Conservation (phyloP, 1,140 invertebrate species). For the Cecropterus lyciades region DNA sequence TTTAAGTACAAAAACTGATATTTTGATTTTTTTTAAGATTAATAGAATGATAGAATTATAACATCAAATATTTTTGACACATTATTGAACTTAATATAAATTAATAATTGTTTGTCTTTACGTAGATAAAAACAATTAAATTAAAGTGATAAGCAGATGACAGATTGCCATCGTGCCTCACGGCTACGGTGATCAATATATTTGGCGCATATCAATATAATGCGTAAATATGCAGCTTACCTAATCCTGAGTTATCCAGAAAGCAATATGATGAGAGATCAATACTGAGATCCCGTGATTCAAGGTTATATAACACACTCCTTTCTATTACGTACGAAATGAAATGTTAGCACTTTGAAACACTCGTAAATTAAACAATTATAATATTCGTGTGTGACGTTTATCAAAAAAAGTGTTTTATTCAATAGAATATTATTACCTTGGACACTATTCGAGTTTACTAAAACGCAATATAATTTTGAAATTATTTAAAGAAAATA, state of each 20-base stretch:
- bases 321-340: slow-evolving; percentile 62
- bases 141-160: slow-evolving; percentile 7
- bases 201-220: neutral
- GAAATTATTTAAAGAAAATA: slow-evolving; percentile 65
- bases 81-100: neutral
- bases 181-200: slow-evolving; percentile 1
- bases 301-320: slow-evolving; percentile 81
- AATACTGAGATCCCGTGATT: slow-evolving; percentile 78
- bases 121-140: slow-evolving; percentile 17
- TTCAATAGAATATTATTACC: slow-evolving; percentile 57
- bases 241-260: slow-evolving; percentile 42
- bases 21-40: too few species aligned
- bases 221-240: slow-evolving; percentile 37
- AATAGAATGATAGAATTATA: too few species aligned
- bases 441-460: slow-evolving; percentile 54
- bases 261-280: slow-evolving; percentile 59
- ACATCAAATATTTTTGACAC: slow-evolving; percentile 5
- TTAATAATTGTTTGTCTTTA: neutral
- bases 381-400: slow-evolving; percentile 36
- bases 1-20: too few species aligned
- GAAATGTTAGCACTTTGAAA: slow-evolving; percentile 51
- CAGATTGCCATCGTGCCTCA: slow-evolving; percentile 21
- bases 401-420: slow-evolving; percentile 38
- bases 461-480: slow-evolving; percentile 69
- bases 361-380: slow-evolving; percentile 2